Evolutionary conservation across 2,113 vertebrate genomes (phyloP).

Genomic region (Colius striatus): DNA sequence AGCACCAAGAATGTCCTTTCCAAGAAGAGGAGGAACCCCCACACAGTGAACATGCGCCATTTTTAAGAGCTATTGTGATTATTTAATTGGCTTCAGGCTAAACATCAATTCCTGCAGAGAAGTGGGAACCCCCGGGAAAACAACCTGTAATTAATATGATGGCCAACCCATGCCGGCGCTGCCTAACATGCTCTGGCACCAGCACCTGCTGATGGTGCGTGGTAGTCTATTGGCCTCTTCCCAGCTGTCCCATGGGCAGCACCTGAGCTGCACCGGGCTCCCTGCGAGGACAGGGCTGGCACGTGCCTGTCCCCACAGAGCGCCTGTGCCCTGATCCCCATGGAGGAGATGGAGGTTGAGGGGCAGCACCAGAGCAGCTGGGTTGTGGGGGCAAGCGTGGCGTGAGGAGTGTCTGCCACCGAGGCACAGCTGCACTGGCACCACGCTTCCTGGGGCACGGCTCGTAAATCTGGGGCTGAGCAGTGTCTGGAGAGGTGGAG

Average conservation of each 20-base stretch:
- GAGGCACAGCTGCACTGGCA: background rate
- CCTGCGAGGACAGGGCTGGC: background rate
- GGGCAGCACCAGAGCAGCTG: fast-evolving
- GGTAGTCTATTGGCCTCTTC: fast-evolving
- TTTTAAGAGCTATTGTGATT: background rate
- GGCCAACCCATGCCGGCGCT: background rate
- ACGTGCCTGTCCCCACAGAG: background rate
- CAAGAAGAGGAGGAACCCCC: background rate
- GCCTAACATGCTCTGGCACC: background rate
- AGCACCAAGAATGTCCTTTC: background rate
- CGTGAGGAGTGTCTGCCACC: background rate
- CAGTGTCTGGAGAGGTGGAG: background rate
- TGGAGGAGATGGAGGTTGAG: background rate
- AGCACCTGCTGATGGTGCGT: no score
- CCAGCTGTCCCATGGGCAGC: background rate
- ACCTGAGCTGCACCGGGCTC: background rate
- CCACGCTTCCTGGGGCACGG: fast-evolving
- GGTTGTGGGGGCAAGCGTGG: background rate
- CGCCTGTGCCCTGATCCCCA: fast-evolving
- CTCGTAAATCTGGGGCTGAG: background rate
- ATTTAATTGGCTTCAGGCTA: background rate
- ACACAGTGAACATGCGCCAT: fast-evolving
- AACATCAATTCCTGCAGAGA: background rate
- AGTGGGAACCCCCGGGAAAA: background rate
- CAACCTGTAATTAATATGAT: background rate